Evolutionary conservation across 2,113 vertebrate species (phyloP).

Genomic region (Eulemur macaco): DNA sequence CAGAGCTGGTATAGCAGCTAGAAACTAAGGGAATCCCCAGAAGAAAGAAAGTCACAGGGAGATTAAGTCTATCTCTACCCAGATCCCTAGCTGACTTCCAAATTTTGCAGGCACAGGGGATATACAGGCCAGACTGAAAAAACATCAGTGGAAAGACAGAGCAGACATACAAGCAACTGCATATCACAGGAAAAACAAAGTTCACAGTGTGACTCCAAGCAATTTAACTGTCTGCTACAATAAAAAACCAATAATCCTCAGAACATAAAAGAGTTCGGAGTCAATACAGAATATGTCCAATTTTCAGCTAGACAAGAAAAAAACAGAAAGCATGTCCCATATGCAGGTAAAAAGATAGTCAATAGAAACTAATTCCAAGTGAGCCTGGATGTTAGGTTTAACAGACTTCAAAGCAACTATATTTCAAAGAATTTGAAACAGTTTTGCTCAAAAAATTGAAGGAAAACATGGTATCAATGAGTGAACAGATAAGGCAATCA

Average conservation of each 20-base stretch:
- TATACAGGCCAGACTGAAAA: not conserved
- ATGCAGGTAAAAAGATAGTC: not conserved
- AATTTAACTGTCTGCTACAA: not conserved
- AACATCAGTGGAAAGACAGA: not conserved
- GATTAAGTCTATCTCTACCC: not conserved
- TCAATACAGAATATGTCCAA: not conserved
- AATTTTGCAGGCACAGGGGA: not conserved
- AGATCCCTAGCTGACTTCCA: not conserved
- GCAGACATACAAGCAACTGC: not conserved
- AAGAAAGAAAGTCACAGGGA: not conserved
- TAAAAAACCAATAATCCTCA: not conserved
- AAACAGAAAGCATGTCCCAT: not conserved
- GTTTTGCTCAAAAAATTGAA: not conserved
- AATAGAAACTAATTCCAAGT: not conserved
- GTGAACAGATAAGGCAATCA: not conserved
- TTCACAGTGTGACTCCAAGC: not conserved
- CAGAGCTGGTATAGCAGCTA: not conserved
- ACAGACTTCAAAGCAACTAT: not conserved
- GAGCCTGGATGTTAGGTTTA: not conserved
- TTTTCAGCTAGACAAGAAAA: not conserved
- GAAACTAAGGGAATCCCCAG: not conserved
- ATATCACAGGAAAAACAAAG: not conserved
- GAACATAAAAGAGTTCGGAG: not conserved
- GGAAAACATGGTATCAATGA: not conserved
- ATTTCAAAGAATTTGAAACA: not conserved